These are phyloP conservation scores for Cydia pomonella DNA, from an alignment of 1,140 invertebrate species.

Conservation along the genomic window DNA sequence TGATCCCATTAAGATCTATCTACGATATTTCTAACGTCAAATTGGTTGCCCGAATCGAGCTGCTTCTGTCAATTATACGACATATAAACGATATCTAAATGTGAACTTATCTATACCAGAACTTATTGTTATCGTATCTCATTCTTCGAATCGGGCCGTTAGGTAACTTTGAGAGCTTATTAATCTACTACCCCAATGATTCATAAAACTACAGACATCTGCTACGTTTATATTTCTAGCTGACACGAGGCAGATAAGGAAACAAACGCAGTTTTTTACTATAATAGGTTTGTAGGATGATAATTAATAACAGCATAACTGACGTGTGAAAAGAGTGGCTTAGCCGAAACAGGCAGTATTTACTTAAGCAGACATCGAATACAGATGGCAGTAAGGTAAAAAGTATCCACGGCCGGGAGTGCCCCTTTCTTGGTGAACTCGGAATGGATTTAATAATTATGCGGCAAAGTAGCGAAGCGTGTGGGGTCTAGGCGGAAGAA, in stretches of 20 bases:
- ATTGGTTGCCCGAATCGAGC: no score
- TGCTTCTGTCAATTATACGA: no score
- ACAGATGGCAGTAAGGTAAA: conserved; percentile 21
- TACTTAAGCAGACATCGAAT: conserved; percentile 1
- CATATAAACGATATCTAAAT: no score
- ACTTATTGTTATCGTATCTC: no score
- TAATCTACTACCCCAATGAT: no score
- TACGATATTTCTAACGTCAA: no score
- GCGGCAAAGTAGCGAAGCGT: conserved; percentile 69
- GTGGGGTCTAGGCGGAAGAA: conserved; percentile 65
- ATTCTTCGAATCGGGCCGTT: no score
- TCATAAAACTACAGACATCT: neutral
- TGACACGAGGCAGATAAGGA: neutral
- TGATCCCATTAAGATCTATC: no score
- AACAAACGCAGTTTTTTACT: no score
- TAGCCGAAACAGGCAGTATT: conserved; percentile 2
- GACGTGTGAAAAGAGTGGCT: neutral
- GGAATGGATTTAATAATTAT: conserved; percentile 75
- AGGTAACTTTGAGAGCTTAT: no score
- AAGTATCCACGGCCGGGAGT: conserved; percentile 46
- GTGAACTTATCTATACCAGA: no score
- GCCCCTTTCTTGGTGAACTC: conserved; percentile 59
- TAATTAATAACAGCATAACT: neutral
- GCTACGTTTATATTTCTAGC: neutral
- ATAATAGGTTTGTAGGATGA: neutral